Evolutionary conservation across 2,797 vertebrate species (phyloP), one percentile per base, ranked within the genome.

Genomic region (Dryobates pubescens): DNA sequence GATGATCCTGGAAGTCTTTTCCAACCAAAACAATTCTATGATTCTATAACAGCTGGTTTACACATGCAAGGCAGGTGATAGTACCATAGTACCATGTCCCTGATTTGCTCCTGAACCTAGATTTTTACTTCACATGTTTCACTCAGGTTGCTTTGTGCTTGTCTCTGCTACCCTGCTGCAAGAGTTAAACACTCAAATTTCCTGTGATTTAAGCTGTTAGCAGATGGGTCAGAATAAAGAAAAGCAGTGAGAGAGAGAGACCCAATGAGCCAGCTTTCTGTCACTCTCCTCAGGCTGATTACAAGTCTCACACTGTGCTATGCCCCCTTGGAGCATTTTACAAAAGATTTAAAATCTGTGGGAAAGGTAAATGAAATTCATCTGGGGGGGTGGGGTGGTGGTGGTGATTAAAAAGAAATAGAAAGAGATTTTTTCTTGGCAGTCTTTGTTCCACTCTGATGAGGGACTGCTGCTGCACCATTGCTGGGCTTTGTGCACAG

Each of bases 261-360:
- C 69, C 29, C 85, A 96, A 95, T 63, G 91, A 95, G 91, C 94
- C 96, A 97, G 88, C 24, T 91, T 94, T 92, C 95, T 96, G 92
- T 96, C 94, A 95, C 34, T 94, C 80, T 94, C 85, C 89, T 70
- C 76, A 92, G 85, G 88, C 84, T 96, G 92, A 96, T 95, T 96
- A 94, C 36, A 96, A 95, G 71, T 80, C 49, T 95, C 92, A 87
- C 67, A 82, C 86, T 89, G 73, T 53, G 89, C 61, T 82, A n/a
- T 89, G 81, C 4, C 2, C 67, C 88, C 77, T 94, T 84, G 79
- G 93, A 94, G 84, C 70, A 89, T 92, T 92, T 94, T 92, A 92
- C 89, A 88, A 94, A 96, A 95, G 93, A 88, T 88, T 71, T 65
- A 58, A 96, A 96, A 87, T 93, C 75, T 20, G 2, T 94, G 94